phyloP scores from a whole-genome alignment of 2,113 vertebrate genomes.

The Mustelus asterias region DNA sequence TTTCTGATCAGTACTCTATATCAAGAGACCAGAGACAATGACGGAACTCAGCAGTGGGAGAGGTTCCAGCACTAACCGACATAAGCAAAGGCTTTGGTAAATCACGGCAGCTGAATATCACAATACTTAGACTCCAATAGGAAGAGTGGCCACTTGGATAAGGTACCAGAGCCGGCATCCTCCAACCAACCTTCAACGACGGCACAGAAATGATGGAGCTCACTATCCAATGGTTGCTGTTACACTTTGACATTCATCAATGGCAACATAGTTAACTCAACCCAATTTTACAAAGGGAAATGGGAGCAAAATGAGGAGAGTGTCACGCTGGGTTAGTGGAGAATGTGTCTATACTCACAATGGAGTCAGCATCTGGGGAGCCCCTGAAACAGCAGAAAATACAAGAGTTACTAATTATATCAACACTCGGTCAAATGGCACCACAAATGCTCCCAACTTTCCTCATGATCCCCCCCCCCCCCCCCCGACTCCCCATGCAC shows the following conservation, averaged over 20 bases:
- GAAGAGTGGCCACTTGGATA: neutral
- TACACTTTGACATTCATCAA: neutral
- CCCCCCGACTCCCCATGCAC: neutral
- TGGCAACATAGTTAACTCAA: neutral
- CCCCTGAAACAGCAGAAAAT: constrained; percentile 48
- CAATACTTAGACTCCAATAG: no score
- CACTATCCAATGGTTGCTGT: neutral
- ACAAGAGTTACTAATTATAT: neutral
- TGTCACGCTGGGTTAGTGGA: neutral
- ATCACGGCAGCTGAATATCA: neutral
- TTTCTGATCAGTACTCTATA: no score
- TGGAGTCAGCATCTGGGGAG: constrained; percentile 46
- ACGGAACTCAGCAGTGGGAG: neutral
- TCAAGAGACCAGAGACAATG: neutral
- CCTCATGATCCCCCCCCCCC: neutral
- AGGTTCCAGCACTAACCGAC: neutral
- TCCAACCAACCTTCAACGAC: neutral
- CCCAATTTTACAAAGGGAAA: neutral
- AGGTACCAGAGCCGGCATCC: neutral
- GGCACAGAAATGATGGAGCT: neutral
- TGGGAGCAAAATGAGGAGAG: neutral
- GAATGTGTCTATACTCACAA: constrained; percentile 50
- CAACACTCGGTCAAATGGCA: neutral
- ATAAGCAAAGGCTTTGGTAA: neutral
- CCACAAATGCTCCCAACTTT: neutral